Percentiles rank a stretch among this genome's conserved stretches.
phyloP scores from a whole-genome alignment of 2,888 invertebrate species.

The Camptogramma bilineatum region DNA sequence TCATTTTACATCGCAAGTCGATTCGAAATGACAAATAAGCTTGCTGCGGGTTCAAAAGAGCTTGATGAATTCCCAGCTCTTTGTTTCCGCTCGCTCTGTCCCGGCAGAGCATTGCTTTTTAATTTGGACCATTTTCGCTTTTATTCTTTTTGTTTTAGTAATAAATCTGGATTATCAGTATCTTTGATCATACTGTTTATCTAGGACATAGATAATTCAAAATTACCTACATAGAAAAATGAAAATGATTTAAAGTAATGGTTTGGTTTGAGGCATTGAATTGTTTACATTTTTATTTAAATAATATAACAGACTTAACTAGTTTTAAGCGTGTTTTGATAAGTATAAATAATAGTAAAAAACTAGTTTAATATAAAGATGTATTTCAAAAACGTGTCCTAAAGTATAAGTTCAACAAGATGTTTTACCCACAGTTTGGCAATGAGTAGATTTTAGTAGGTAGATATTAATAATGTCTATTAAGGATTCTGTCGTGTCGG shows the following conservation, averaged over 20 bases:
- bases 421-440: too few relatives aligned
- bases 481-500: too few relatives aligned
- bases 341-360: too few relatives aligned
- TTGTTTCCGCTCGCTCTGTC: slow-evolving; percentile 81
- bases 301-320: too few relatives aligned
- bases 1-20: slow-evolving; percentile 8
- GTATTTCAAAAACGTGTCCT: too few relatives aligned
- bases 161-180: slow-evolving; percentile 73
- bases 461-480: neutral
- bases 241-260: too few relatives aligned
- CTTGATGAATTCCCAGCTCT: slow-evolving; percentile 82
- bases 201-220: neutral
- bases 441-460: neutral
- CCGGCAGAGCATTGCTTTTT: slow-evolving; percentile 83
- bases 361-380: too few relatives aligned
- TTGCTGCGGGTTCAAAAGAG: slow-evolving; percentile 75
- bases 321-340: too few relatives aligned
- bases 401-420: too few relatives aligned
- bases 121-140: slow-evolving; percentile 80
- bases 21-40: slow-evolving; percentile 16
- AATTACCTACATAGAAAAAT: too few relatives aligned
- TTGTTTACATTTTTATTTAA: too few relatives aligned
- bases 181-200: slow-evolving; percentile 28
- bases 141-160: slow-evolving; percentile 77
- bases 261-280: too few relatives aligned